Conservation (phyloP, 2,888 invertebrate genomes). For the Hemaris fuciformis region DNA sequence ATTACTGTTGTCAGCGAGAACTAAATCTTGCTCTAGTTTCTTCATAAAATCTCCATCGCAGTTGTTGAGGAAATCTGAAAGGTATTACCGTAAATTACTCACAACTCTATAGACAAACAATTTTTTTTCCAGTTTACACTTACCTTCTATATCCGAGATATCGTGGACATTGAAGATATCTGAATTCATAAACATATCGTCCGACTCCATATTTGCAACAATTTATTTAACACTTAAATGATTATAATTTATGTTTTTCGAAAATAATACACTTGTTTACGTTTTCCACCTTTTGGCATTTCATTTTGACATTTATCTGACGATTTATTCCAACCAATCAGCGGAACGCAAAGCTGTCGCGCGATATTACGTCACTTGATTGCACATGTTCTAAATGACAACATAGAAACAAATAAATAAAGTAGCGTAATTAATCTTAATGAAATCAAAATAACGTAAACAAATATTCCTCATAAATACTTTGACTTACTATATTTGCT, state of each 20-base stretch:
- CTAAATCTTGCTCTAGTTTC: constrained; percentile 70
- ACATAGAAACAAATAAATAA: background rate
- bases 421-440: no score
- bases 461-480: no score
- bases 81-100: constrained; percentile 18
- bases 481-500: no score
- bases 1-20: constrained; percentile 49
- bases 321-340: constrained; percentile 79
- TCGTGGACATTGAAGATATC: constrained; percentile 86
- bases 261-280: constrained; percentile 54
- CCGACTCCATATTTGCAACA: constrained; percentile 54
- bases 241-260: constrained; percentile 12
- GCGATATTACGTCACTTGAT: constrained; percentile 78
- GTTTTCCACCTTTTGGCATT: constrained; percentile 45
- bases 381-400: background rate
- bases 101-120: constrained; percentile 4
- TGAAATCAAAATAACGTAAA: no score
- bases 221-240: constrained; percentile 10
- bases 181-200: constrained; percentile 64
- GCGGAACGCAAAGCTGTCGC: constrained; percentile 71
- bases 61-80: constrained; percentile 84
- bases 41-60: constrained; percentile 85
- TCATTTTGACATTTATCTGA: constrained; percentile 60
- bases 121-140: constrained; percentile 25
- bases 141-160: constrained; percentile 86